Evolutionary conservation across 2,113 vertebrate genomes (phyloP).

Genomic region (Mungos mungo): DNA sequence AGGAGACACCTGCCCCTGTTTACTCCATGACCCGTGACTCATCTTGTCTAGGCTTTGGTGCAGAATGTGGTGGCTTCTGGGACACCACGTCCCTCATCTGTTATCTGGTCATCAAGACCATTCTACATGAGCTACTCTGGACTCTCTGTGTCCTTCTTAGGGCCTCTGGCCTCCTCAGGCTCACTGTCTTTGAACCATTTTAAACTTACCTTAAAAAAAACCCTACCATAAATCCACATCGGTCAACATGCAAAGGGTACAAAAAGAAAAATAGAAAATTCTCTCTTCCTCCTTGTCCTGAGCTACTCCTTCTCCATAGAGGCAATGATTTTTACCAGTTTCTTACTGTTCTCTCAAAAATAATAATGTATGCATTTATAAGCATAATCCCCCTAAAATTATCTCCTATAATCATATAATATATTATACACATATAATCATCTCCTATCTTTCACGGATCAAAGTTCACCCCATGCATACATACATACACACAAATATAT

Average conservation of each 20-base stretch:
- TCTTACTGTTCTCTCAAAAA: neutral
- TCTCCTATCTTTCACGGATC: neutral
- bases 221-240: neutral
- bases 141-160: neutral
- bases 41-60: neutral
- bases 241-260: neutral
- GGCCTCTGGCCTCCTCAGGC: neutral
- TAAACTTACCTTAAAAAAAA: neutral
- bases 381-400: neutral
- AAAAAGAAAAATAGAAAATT: neutral
- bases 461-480: neutral
- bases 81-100: neutral
- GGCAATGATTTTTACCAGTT: neutral
- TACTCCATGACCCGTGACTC: neutral
- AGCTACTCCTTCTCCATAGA: neutral
- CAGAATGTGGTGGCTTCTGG: neutral
- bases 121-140: neutral
- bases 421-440: neutral
- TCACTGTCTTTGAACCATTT: neutral
- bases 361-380: neutral
- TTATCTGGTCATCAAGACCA: neutral
- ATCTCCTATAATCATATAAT: neutral
- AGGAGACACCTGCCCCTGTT: neutral
- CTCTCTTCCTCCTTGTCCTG: neutral
- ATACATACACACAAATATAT: neutral